Base-by-base conservation (phyloP, 1,140 invertebrate species). In the Oryzaephilus surinamensis region DNA sequence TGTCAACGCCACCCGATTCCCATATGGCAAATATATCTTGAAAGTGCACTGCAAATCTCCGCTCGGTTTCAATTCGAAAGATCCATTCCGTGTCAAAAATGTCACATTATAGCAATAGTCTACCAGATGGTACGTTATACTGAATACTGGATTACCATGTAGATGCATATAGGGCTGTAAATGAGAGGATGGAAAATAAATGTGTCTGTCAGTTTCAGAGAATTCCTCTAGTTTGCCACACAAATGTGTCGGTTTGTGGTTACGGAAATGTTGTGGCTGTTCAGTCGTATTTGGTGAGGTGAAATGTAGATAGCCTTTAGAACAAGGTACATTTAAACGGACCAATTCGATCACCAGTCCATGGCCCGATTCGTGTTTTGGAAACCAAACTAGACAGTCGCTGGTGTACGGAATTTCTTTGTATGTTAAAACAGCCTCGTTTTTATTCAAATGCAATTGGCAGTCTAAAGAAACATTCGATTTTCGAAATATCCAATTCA, bases 171-270 rank as follows among this genome's bases (percentile, higher is more conserved):
- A 46, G 0, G 61, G 53, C 44, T 50, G 60, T 12, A 61, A 55
- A 34, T 58, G 61, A 17, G 65, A 65, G 0, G 64, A 58, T 13
- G 64, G 61, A 50, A 76, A 75, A 28, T 75, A 64, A 38, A 73
- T 66, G 32, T 61, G 65, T 29, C 73, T 65, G 38, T 73, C 68
- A 7, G 55, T 55, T n/a, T 55, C 46, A 0, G 66, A 61, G 5
- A 77, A 62, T 53, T 78, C 74, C 47, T 79, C 75, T 3, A 77
- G 52, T 50, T 79, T 79, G 1, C 75, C 76, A 53, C 75, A 77
- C 1, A 76, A 47, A 0, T 51, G 41, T 4, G 47, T 27, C 19
- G 48, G 50, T 12, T 38, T 38, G 21, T 47, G 50, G 31, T 37
- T 58, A 41, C 30, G 51, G 31, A 47, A 40, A 23, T 49, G 35